Base-by-base conservation (phyloP, 2,888 invertebrate species). In the Xiphydria camelus region DNA sequence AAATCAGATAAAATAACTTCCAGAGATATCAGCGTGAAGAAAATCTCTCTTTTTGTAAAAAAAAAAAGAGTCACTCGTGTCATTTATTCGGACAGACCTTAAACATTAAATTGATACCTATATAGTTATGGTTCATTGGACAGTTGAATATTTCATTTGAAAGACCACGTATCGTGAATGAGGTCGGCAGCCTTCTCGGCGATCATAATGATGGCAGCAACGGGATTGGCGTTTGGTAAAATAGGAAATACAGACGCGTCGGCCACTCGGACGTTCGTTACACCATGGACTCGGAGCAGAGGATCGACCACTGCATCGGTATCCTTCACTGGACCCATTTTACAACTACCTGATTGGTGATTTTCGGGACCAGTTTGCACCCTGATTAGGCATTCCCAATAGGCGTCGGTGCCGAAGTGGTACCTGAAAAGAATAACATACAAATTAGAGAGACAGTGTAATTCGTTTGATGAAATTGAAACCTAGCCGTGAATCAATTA, bases 181-280 rank as follows among this genome's bases (percentile, higher is more conserved):
- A 85, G 77, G 64, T 84, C 86, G 0, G 86, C 80, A 2, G 81
- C 86, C 59, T 86, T 88, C 72, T 89, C 88, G 0, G 83, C 88
- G 20, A 87, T 82, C 87, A 87, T 87, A 26, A 86, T 82, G 1
- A 84, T 82, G 3, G 84, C 83, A 0, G 84, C 86, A 41, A 83
- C 82, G 0, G 86, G 86, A 68, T 88, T 86, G 0, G 83, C 82
- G 5, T 83, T 83, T 31, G 84, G 79, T 4, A 86, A 80, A 38
- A 79, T 76, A 1, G 88, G 87, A 67, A 88, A 85, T 14, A 88
- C 77, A 48, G 86, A 85, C 18, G 84, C 84, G 61, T 88, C 88
- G 3, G 82, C 83, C 1, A 88, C 85, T 46, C 88, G 75, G 18
- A 88, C 70, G 41, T 81, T 81, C 12, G 74, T 66, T 4, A 87